Base-by-base conservation (phyloP, 2,113 vertebrate species). In the Ia io region DNA sequence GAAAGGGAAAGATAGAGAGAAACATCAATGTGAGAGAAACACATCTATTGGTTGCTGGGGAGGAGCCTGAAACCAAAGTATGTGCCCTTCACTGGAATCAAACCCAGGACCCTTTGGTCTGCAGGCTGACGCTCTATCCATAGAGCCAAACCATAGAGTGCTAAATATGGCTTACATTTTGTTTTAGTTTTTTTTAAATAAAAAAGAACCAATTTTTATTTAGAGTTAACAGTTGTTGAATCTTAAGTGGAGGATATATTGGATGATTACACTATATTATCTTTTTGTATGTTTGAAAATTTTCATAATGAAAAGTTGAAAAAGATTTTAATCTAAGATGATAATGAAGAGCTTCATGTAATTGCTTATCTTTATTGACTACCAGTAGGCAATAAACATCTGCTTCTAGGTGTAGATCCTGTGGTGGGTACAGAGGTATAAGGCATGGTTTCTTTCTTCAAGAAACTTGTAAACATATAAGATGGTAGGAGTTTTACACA, bases 241-340 rank as follows among this genome's bases (percentile, higher is more conserved):
- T 86, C 16, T 49, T 91, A 73, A 84, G 20, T 79, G 25, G 44
- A 93, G 65, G 53, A 44, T 51, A 9, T 35, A 32, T 53, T 88
- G 71, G 30, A 14, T 65, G 32, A 47, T 88, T 79, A 9, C 0
- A 71, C 4, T 44, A 12, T 22, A 37, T 84, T 28, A 51, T 61
- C 7, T 91, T 89, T 79, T 5, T 82, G 1, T 85, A 30, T 83
- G 9, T 70, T 63, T 83, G n/a, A 86, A 87, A 91, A 25, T 80
- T 88, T 95, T 90, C 32, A 14, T 97, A 70, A 56, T 95, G 40
- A 82, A 80, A 91, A 59, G 7, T 23, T 89, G 32, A 77, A 82
- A 49, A 91, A 32, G 1, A 40, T 73, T 79, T 95, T 87, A 90
- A 88, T 82, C 91, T 6, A 82, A 23, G 18, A 53, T 74, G 40